Evolutionary conservation across 2,113 vertebrate species (phyloP), one percentile per base, ranked within the genome.

Genomic region (Etia nguti): DNA sequence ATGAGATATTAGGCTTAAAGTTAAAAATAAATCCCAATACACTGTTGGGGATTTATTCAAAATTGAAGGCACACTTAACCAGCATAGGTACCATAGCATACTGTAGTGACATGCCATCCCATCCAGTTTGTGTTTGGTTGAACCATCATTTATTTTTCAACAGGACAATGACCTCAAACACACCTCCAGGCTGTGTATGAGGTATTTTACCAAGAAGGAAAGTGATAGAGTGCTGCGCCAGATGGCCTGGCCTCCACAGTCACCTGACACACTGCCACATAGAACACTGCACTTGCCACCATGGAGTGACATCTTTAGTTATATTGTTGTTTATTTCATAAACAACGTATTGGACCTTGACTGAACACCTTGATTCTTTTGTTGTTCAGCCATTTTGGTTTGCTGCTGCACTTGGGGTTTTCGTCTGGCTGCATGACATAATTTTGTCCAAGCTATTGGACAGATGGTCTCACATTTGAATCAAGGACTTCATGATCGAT

Each of bases 251-350:
- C n/a, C n/a, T n/a, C n/a, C n/a, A 13, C 56, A 59, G 56, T 59
- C 13, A 59, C 56, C 56, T 0, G 56, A 29, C 56, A 59, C 24
- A 16, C 24, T 59, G 13, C 13, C 24, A 59, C 56, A 59, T 29
- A 26, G 55, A 26, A 57, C 26, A 1, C 55, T 57, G 24, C 2
- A 57, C 55, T 60, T 60, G 0, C 1, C 26, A 60, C 5, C 26
- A 55, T 55, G 22, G 52, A 55, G 10, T 41, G 38, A 41, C 10
- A 41, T n/a, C n/a, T n/a, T n/a, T n/a, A n/a, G n/a, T n/a, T n/a
- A n/a, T n/a, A n/a, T n/a, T n/a, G n/a, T n/a, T n/a, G n/a, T n/a
- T n/a, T n/a, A n/a, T n/a, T n/a, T n/a, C n/a, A n/a, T n/a, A n/a
- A n/a, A n/a, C n/a, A n/a, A n/a, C n/a, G n/a, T n/a, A n/a, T n/a